These are phyloP conservation scores for Copsychus sechellarum DNA, from an alignment of 2,113 vertebrate genomes.

Conservation along the genomic window DNA sequence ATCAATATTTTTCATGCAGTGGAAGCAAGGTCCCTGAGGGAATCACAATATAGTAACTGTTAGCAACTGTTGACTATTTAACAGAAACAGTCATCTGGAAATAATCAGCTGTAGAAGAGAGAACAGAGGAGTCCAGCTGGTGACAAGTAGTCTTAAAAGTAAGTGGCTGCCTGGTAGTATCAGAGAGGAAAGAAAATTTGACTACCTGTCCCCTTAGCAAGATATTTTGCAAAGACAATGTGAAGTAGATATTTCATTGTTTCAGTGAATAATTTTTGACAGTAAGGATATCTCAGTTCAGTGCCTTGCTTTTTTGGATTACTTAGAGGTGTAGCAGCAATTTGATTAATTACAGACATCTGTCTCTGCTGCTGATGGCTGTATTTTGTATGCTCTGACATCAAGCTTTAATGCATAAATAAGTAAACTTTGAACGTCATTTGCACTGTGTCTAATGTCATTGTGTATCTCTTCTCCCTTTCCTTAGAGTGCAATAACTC, in stretches of 20 bases:
- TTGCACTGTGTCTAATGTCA: not conserved
- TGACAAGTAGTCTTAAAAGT: not conserved
- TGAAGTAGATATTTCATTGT: not conserved
- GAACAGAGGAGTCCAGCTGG: not conserved
- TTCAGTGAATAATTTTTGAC: not conserved
- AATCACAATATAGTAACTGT: not conserved
- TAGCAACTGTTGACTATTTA: not conserved
- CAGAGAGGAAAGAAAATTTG: not conserved
- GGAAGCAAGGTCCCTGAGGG: not conserved
- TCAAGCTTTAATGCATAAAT: not conserved
- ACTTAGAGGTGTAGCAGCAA: not conserved
- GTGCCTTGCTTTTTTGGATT: not conserved
- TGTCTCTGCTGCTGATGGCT: not conserved
- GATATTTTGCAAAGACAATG: not conserved
- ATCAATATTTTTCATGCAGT: not conserved
- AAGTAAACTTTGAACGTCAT: not conserved
- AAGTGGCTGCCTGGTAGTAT: not conserved
- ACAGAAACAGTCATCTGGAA: constrained; percentile 7
- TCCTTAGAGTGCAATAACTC: not conserved
- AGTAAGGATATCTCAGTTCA: not conserved
- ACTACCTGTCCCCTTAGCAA: not conserved
- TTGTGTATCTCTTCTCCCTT: not conserved
- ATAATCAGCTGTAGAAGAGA: not conserved
- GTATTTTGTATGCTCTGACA: not conserved
- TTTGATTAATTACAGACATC: not conserved